These are phyloP conservation scores for Schizopygopsis pylzovi DNA, from an alignment of 2,797 vertebrate species.

Conservation along the genomic window DNA sequence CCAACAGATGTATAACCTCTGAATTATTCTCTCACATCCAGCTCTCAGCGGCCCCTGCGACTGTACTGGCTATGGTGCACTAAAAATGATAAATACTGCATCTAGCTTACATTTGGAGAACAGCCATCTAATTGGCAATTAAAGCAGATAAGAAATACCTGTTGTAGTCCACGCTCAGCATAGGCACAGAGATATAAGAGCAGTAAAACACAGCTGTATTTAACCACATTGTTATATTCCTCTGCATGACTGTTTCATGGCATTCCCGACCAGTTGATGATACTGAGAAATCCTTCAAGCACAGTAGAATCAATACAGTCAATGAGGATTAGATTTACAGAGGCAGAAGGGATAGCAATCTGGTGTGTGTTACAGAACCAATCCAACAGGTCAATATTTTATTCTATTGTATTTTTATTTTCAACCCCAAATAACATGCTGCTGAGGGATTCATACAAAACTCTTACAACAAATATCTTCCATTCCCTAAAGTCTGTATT, in stretches of 20 bases:
- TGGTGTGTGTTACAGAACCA: constrained; percentile 25
- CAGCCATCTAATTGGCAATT: constrained; percentile 4
- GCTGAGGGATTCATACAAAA: neutral
- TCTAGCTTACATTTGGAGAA: constrained; percentile 12
- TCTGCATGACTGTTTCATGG: neutral
- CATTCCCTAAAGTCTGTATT: neutral
- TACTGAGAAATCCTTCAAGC: constrained; percentile 40
- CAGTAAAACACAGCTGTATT: neutral
- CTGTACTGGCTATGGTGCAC: constrained; percentile 1
- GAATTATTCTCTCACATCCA: constrained; percentile 42
- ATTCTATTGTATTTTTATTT: neutral
- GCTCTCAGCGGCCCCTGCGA: constrained; percentile 11
- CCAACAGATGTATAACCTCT: constrained; percentile 26
- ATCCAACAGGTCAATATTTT: constrained; percentile 13
- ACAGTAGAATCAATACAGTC: constrained; percentile 40
- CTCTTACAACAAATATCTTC: neutral
- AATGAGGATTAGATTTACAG: constrained; percentile 36
- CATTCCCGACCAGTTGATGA: constrained; percentile 13
- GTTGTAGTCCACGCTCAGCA: neutral
- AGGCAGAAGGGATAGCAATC: constrained; percentile 20
- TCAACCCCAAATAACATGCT: constrained; percentile 1
- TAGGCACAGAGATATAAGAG: neutral
- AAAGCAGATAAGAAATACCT: constrained; percentile 3
- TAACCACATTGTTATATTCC: constrained; percentile 1
- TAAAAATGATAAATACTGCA: constrained; percentile 10